These are phyloP conservation scores for Rotaria magnacalcarata DNA, from an alignment of 2,888 invertebrate genomes.

Conservation along the genomic window DNA sequence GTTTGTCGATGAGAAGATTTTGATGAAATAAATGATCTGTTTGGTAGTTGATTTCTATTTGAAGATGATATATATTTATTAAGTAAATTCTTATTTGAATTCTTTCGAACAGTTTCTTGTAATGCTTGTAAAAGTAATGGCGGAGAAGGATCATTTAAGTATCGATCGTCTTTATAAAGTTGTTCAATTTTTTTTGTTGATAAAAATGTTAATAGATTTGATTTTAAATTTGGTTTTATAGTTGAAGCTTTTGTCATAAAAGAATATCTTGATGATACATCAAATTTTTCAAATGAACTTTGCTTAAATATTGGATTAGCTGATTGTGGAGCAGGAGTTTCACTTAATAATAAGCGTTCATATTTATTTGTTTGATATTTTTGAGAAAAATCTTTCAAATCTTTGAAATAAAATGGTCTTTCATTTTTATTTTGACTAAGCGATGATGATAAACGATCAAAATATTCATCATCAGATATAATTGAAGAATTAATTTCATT, in stretches of 20 bases:
- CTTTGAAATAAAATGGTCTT: not conserved
- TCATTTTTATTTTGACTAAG: not conserved
- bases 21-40: not conserved
- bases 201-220: not conserved
- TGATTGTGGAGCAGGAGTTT: not conserved
- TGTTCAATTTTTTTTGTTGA: not conserved
- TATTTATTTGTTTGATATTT: conserved; percentile 6
- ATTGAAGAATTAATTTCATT: not conserved
- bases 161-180: not conserved
- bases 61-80: too few relatives aligned
- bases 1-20: not conserved
- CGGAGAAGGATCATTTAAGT: not conserved
- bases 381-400: not conserved
- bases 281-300: not conserved
- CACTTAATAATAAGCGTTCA: not conserved
- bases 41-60: too few relatives aligned
- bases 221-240: not conserved
- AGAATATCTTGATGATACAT: not conserved
- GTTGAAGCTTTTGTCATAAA: not conserved
- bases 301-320: not conserved
- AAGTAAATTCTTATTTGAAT: too few relatives aligned
- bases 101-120: too few relatives aligned
- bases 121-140: not conserved
- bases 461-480: not conserved
- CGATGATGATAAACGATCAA: not conserved